phyloP scores from a whole-genome alignment of 2,113 vertebrate species.

The Passer domesticus region DNA sequence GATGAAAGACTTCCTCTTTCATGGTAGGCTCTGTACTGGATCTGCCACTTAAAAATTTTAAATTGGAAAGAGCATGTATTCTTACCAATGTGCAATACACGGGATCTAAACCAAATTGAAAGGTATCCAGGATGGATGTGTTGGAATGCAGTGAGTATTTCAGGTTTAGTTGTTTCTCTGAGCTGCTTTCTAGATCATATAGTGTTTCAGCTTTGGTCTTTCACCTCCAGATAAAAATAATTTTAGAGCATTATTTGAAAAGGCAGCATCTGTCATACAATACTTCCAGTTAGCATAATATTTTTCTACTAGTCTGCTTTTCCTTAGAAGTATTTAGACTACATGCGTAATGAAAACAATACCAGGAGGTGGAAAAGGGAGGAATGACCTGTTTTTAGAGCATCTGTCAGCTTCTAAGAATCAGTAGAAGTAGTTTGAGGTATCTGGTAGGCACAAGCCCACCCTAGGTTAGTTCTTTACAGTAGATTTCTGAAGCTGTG shows the following conservation, averaged over 20 bases:
- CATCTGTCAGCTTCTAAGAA: background rate
- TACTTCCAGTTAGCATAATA: background rate
- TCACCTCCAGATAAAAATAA: background rate
- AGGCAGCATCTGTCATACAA: background rate
- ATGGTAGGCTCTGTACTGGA: background rate
- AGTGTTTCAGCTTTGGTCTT: background rate
- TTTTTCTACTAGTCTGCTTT: background rate
- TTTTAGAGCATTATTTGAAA: background rate
- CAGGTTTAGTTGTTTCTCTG: background rate
- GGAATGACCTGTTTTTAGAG: background rate
- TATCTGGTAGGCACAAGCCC: background rate
- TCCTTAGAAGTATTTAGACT: background rate
- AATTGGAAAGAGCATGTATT: background rate
- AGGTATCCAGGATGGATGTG: background rate
- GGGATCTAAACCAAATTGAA: background rate
- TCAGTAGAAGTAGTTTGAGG: background rate
- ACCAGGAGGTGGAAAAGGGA: background rate
- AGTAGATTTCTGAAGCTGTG: background rate
- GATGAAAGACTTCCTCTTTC: background rate
- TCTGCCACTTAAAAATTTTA: background rate
- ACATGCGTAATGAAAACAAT: background rate
- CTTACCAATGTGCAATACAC: fast-evolving
- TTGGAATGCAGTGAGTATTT: background rate
- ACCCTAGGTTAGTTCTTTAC: fast-evolving
- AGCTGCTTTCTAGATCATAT: background rate